These are phyloP conservation scores for Anguilla anguilla DNA, from an alignment of 2,797 vertebrate genomes.

Conservation along the genomic window DNA sequence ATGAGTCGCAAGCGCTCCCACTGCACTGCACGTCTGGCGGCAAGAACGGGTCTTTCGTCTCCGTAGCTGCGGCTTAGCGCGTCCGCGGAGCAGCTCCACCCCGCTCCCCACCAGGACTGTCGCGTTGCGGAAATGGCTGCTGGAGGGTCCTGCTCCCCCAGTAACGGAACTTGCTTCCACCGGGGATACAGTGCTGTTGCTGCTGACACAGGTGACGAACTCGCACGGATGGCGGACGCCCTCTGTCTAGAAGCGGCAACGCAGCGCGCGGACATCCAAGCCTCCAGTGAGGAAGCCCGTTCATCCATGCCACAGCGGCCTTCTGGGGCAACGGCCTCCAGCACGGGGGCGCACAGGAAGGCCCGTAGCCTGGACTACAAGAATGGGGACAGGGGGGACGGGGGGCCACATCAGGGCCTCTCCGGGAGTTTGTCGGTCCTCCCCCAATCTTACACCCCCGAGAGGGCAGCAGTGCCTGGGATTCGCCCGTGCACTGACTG, in stretches of 20 bases:
- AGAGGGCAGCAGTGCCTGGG: constrained; percentile 58
- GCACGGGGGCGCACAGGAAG: constrained; percentile 73
- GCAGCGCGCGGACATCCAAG: constrained; percentile 47
- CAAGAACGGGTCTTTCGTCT: not conserved
- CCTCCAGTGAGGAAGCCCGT: constrained; percentile 57
- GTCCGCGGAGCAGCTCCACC: not conserved
- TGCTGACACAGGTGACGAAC: constrained; percentile 34
- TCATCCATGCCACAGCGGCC: constrained; percentile 52
- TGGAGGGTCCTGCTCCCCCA: constrained; percentile 16
- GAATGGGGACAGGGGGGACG: constrained; percentile 56
- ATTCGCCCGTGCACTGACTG: constrained; percentile 39
- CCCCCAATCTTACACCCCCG: constrained; percentile 41
- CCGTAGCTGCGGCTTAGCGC: not conserved
- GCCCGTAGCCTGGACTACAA: constrained; percentile 72
- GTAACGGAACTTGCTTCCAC: constrained; percentile 54
- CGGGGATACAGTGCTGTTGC: constrained; percentile 2
- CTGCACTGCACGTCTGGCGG: not conserved
- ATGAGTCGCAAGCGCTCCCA: not conserved
- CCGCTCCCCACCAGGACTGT: not conserved
- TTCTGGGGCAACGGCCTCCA: constrained; percentile 53
- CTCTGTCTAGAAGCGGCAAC: constrained; percentile 68
- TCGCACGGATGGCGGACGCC: constrained; percentile 64
- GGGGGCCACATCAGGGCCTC: constrained; percentile 32
- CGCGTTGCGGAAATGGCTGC: constrained; percentile 8
- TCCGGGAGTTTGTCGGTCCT: constrained; percentile 47